Conservation (phyloP, 2,113 vertebrate species). For the Oryzias melastigma region DNA sequence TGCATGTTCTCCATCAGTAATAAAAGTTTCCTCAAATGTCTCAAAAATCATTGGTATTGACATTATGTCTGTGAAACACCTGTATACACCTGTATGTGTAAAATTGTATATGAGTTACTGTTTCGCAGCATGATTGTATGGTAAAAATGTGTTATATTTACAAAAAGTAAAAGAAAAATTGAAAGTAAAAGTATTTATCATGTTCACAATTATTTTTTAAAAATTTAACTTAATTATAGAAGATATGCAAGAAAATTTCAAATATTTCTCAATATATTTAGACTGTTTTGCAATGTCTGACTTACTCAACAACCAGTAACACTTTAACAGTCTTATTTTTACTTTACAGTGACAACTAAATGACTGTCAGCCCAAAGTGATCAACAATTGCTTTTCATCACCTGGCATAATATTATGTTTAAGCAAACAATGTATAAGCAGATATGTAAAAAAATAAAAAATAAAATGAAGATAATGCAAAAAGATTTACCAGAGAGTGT, state of each 20-base stretch:
- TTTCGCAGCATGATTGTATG: too few relatives aligned
- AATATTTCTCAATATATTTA: conserved; percentile 38
- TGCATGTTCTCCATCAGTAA: conserved; percentile 19
- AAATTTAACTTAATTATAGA: too few relatives aligned
- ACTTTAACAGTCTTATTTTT: too few relatives aligned
- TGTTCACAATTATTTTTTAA: too few relatives aligned
- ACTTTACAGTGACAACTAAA: too few relatives aligned
- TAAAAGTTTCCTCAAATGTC: not conserved
- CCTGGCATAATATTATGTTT: too few relatives aligned
- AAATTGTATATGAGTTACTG: conserved; percentile 17
- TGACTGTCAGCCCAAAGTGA: too few relatives aligned
- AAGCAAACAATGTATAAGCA: too few relatives aligned
- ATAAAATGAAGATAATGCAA: conserved; percentile 10
- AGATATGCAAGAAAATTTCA: not conserved
- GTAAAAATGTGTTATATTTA: not conserved
- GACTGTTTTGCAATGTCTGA: not conserved
- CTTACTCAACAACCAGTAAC: too few relatives aligned
- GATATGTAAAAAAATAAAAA: too few relatives aligned
- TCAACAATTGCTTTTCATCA: too few relatives aligned
- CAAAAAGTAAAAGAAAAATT: not conserved
- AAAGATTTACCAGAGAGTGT: conserved; percentile 67
- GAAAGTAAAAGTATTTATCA: too few relatives aligned
- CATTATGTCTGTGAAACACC: conserved; percentile 6
- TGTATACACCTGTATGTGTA: conserved; percentile 12
- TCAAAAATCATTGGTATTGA: conserved; percentile 2